These are phyloP conservation scores for Ceyx margarethae DNA, from an alignment of 2,113 vertebrate genomes.

Conservation along the genomic window DNA sequence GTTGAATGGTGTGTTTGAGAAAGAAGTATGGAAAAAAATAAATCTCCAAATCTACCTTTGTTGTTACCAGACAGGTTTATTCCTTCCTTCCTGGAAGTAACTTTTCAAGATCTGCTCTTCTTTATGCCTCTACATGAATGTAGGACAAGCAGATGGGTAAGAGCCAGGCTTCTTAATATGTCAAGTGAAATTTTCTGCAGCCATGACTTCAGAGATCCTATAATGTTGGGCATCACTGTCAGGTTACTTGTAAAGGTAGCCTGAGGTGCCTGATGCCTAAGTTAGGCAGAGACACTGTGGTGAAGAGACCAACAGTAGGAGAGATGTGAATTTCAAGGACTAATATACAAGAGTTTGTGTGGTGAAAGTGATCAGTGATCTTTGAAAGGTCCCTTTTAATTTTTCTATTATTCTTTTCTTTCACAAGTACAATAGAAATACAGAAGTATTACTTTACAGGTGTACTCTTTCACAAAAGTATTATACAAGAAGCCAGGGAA, in stretches of 20 bases:
- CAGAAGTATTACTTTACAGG: background rate
- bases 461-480: background rate
- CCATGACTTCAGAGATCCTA: background rate
- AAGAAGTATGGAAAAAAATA: background rate
- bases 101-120: background rate
- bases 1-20: background rate
- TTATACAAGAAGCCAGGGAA: background rate
- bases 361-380: background rate
- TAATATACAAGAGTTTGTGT: background rate
- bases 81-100: background rate
- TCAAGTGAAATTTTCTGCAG: background rate
- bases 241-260: background rate
- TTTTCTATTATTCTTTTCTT: background rate
- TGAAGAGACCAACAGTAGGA: background rate
- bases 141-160: background rate
- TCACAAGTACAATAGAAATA: background rate
- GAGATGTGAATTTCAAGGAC: background rate
- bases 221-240: rapidly evolving
- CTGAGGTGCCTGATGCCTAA: background rate
- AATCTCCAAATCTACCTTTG: background rate
- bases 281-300: background rate
- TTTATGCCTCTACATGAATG: background rate
- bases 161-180: background rate
- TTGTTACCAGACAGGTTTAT: background rate
- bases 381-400: background rate